Base-by-base conservation (phyloP, 2,797 vertebrate species). In the Parauchenoglanis punctatus region DNA sequence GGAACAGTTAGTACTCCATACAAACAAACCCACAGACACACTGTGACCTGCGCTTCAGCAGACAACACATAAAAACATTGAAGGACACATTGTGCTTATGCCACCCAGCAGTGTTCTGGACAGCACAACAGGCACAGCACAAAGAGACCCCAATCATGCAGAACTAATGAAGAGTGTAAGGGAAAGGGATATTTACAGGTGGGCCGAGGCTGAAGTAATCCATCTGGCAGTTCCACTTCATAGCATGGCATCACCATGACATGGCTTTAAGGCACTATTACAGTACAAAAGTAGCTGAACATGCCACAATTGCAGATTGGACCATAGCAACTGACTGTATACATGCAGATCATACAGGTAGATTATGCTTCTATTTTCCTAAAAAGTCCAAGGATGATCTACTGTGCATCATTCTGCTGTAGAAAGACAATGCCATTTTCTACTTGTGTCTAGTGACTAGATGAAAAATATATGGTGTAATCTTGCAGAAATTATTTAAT, bases 91-190 rank as follows among this genome's bases (percentile, higher is more conserved):
- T 85, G 86, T 90, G 86, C 84, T 91, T 86, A 91, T 92, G 92
- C 92, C 94, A 94, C 90, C 91, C 89, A 88, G 89, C 86, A 90
- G 92, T 85, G 85, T 93, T 93, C 93, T 94, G 92, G 90, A 93
- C 89, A 61, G 11, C 91, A 93, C 89, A 93, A 93, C 91, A 90
- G 90, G 83, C 61, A 52, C 68, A 85, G 91, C 93, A 93, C 93
- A 93, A 93, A 94, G 91, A 91, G 91, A 90, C 88, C 89, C 92
- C 92, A 92, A 92, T 89, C 90, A 89, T 90, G 93, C 93, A 92
- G 92, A 94, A 94, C 93, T 94, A 93, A 94, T 91, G 20, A 90
- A 94, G 65, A 70, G 59, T 80, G 72, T 84, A 76, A 84, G 2
- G 3, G 89, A 81, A 86, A 40, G 28, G 40, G 7, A 73, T 25